Base-by-base conservation (phyloP, 1,140 invertebrate species). In the Stegodyphus dumicola region DNA sequence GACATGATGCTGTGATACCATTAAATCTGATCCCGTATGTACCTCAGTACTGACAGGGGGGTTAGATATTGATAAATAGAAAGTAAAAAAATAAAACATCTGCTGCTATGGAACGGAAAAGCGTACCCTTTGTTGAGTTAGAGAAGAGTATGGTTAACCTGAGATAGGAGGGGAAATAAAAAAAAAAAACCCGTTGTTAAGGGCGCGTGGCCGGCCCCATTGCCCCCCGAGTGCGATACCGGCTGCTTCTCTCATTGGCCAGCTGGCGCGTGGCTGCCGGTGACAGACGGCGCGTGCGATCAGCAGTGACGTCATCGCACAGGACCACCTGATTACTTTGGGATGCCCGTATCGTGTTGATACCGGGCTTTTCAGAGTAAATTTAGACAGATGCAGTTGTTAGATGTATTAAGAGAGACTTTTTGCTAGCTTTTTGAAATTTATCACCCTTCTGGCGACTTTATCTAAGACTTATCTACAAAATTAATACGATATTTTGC, bases 231-330 rank as follows among this genome's bases (percentile, higher is more conserved):
- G 80, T 83, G 73, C 80, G 51, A 75, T 83, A 83, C 80, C 80
- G 80, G 80, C 80, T 83, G 80, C 56, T 65, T 17, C 51, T 10
- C 80, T 56, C 80, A 64, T 75, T 75, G 56, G 56, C 80, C 80
- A 83, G 70, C 80, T 75, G 70, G 70, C 71, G 64, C 56, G 60
- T 73, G 77, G 53, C 67, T 13, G 70, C 51, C 17, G 33, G 53
- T 73, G 70, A 71, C 78, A 83, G 70, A 64, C 80, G 80, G 80
- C 80, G 80, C 80, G 80, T 83, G 80, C 80, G 69, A 81, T 33
- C 33, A 33, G 33, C 33, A 33, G 70, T 83, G 80, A 83, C 80
- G 80, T 83, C 80, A 83, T 65, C 3, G 33, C 33, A 33, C 33
- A 33, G 33, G 70, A 51, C 70, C 80, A 83, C 80, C 80, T 83